These are phyloP conservation scores for Urocynchramus pylzowi DNA, from an alignment of 2,113 vertebrate genomes.

Conservation along the genomic window DNA sequence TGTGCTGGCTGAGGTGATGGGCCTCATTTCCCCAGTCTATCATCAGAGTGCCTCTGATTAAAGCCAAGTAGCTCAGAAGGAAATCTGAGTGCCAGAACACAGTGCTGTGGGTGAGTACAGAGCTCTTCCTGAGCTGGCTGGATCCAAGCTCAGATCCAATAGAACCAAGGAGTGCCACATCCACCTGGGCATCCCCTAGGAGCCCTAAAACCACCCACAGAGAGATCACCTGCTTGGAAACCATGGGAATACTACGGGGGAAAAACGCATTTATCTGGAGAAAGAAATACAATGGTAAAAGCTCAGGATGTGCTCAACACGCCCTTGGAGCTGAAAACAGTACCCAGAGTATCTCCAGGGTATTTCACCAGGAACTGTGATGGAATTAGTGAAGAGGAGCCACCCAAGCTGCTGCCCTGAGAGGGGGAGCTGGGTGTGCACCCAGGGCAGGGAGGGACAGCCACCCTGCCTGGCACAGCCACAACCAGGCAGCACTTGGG, in stretches of 20 bases:
- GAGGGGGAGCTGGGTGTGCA: neutral
- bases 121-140: fast-evolving
- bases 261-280: neutral
- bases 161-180: fast-evolving
- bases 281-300: neutral
- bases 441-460: neutral
- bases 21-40: neutral
- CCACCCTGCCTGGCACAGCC: neutral
- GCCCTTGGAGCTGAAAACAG: neutral
- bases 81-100: neutral
- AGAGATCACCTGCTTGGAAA: neutral
- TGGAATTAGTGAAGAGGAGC: neutral
- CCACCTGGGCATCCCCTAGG: neutral
- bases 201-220: neutral
- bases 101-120: neutral
- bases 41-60: neutral
- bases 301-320: neutral
- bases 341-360: fast-evolving
- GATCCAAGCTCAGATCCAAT: neutral
- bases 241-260: fast-evolving
- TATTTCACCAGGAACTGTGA: neutral
- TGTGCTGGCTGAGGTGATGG: neutral
- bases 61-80: neutral
- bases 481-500: neutral
- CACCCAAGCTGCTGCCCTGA: neutral